Conservation (phyloP, 2,113 vertebrate species). For the Microtus montanus region DNA sequence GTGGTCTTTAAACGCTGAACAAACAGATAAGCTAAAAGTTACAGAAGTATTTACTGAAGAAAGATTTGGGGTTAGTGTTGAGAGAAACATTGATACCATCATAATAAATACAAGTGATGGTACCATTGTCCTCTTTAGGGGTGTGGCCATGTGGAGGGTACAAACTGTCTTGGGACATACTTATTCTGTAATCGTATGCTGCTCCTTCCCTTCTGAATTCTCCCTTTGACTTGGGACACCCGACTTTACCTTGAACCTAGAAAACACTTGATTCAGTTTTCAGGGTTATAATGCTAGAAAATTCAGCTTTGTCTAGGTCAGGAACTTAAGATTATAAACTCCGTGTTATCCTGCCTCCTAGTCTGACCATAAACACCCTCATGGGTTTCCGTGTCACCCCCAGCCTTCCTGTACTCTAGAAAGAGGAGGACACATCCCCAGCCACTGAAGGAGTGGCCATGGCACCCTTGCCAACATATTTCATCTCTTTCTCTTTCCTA, state of each 20-base stretch:
- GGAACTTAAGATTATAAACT: neutral
- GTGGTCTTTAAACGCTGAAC: conserved; percentile 48
- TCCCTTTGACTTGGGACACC: neutral
- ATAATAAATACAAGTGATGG: neutral
- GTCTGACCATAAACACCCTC: neutral
- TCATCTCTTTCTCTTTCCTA: conserved; percentile 23
- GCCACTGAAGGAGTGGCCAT: neutral
- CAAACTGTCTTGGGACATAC: neutral
- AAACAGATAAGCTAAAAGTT: conserved; percentile 60
- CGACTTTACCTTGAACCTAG: neutral
- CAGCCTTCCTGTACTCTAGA: conserved; percentile 26
- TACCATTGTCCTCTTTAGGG: neutral
- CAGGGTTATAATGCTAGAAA: neutral
- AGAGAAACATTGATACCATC: neutral
- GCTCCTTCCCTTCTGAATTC: neutral
- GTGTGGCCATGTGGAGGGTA: neutral
- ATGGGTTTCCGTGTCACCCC: neutral
- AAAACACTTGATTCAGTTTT: conserved; percentile 8
- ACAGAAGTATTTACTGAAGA: conserved; percentile 18
- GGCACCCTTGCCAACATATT: neutral
- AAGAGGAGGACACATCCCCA: neutral
- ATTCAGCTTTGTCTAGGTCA: neutral
- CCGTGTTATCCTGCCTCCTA: neutral
- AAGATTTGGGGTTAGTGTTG: neutral
- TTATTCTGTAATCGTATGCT: neutral